Evolutionary conservation across 2,797 vertebrate genomes (phyloP), one percentile per base, ranked within the genome.

Genomic region (Poecilia gillii): DNA sequence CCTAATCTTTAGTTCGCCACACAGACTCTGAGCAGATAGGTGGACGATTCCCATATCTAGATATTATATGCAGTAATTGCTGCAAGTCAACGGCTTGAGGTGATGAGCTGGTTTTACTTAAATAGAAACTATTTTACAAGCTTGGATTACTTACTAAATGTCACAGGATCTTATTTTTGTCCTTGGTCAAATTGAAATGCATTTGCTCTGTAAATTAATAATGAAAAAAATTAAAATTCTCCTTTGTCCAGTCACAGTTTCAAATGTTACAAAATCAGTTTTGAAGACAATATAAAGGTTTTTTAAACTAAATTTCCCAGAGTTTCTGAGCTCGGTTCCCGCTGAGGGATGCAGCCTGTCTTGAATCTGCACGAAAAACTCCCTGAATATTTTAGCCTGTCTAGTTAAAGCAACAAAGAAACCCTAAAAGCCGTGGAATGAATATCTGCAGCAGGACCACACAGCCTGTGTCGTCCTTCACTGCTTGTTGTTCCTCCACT

Each of bases 281-380:
- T 59, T 59, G 28, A 59, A 59, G 59, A 62, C 59, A 14, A 6
- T 62, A 2, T 62, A 18, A 2, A 12, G 28, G 18, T 62, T 33
- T 57, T 18, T 25, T 1, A 55, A 25, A 25, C 7, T 2, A n/a
- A 55, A n/a, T 3, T 8, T 45, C 9, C 41, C 41, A 41, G 41
- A 41, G 41, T 41, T 8, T 41, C 12, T 33, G 59, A 33, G 59
- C 59, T 33, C 59, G 7, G 14, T 33, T 3, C 14, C 7, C 59
- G 6, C 59, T 62, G 31, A 75, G n/a, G 39, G 55, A 11, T 31
- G 6, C 20, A 28, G 14, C 23, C 36, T 33, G 64, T 72, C 9
- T 11, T 73, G 20, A 31, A 68, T 72, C 62, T 39, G 64, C 77
- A 75, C 31, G 31, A 14, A 23, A 73, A 57, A 77, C 49, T 20